A percentile compares a stretch with the other conserved stretches of the same genome.
phyloP scores from a whole-genome alignment of 2,113 vertebrate genomes.

The Gila orcuttii region DNA sequence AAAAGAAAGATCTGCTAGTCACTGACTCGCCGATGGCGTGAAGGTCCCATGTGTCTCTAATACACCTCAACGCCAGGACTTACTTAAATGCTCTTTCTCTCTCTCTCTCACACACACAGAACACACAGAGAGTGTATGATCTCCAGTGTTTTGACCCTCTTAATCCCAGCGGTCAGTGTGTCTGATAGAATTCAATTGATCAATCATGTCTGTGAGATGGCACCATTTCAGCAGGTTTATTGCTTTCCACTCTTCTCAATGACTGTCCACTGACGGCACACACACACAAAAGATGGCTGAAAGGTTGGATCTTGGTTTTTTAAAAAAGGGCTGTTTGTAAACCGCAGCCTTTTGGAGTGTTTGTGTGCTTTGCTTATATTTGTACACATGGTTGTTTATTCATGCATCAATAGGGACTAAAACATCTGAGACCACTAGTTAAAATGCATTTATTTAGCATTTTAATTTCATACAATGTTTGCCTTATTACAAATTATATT shows the following conservation, averaged over 20 bases:
- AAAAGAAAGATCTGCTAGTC: neutral
- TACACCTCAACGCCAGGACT: conserved; percentile 22
- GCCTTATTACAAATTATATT: neutral
- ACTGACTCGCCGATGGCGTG: neutral
- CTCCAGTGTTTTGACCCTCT: conserved; percentile 89
- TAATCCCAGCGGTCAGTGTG: conserved; percentile 98
- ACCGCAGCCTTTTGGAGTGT: neutral
- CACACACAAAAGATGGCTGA: conserved; percentile 34
- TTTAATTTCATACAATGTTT: neutral
- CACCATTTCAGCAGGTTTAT: conserved; percentile 99
- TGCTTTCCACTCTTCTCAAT: conserved; percentile 92
- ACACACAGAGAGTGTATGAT: conserved; percentile 86
- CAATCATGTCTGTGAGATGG: conserved; percentile 99
- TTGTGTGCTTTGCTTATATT: conserved; percentile 18
- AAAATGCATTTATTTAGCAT: neutral
- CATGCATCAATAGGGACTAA: neutral
- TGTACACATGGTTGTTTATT: neutral
- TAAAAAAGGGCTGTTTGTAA: neutral
- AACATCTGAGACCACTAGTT: neutral
- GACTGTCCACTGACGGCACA: conserved; percentile 59
- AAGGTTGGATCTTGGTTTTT: conserved; percentile 9
- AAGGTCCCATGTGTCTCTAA: conserved; percentile 53
- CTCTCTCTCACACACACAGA: conserved; percentile 40
- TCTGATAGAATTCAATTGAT: conserved; percentile 99
- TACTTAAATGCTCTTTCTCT: conserved; percentile 25